Percentiles rank a stretch among this genome's conserved stretches.
Conservation (phyloP, 2,797 vertebrate species). For the Melanotaenia nigrans region DNA sequence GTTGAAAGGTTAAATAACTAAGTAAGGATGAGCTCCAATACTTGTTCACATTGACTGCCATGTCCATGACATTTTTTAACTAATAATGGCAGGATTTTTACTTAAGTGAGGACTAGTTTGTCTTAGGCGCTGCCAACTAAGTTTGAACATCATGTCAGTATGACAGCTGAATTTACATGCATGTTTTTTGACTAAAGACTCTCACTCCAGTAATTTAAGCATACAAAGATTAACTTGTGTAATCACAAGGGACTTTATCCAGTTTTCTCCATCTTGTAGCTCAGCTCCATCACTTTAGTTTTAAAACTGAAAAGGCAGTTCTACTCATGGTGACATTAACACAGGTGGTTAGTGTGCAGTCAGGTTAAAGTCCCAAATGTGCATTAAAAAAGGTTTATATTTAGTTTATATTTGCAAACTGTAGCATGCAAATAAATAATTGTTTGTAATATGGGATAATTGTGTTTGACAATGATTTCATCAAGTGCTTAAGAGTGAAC, state of each 20-base stretch:
- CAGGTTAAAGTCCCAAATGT: constrained; percentile 5
- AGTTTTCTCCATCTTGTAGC: too few relatives aligned
- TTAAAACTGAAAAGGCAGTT: neutral
- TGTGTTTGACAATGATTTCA: too few relatives aligned
- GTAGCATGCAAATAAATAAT: too few relatives aligned
- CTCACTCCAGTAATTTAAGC: neutral
- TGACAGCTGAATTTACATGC: neutral
- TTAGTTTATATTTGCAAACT: too few relatives aligned
- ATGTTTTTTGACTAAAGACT: neutral
- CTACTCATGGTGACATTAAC: neutral
- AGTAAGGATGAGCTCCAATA: constrained; percentile 3
- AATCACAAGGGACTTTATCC: too few relatives aligned
- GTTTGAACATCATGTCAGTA: neutral
- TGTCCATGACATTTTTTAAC: neutral
- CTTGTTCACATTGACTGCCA: neutral
- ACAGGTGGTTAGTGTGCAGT: neutral
- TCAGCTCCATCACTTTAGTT: neutral
- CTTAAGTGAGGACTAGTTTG: neutral
- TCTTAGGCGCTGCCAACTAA: neutral
- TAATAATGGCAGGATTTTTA: neutral
- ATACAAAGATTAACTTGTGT: neutral
- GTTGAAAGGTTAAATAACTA: constrained; percentile 1
- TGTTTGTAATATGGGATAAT: too few relatives aligned
- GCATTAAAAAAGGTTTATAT: neutral
- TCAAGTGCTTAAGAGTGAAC: too few relatives aligned